Base-by-base conservation (phyloP, 2,797 vertebrate genomes). In the Enteromius viviparus region DNA sequence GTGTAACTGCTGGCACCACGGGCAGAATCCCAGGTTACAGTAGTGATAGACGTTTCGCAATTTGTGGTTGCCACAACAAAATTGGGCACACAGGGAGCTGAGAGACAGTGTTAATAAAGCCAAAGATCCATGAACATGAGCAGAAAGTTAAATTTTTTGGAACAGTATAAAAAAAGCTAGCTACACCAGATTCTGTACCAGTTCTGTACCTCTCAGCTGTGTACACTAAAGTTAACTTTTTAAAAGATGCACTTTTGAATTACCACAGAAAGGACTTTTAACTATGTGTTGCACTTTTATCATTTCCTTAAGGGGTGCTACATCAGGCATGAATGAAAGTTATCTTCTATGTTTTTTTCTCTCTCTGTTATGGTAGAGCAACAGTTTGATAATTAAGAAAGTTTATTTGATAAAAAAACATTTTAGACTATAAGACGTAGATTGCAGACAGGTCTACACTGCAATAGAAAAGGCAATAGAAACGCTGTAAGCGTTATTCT, bases 31-130 rank as follows among this genome's bases (percentile, higher is more conserved):
- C 95, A 95, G 0, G 6, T 88, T 0, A 95, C 91, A 0, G 49
- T 21, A 4, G 88, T 93, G 80, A 94, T 93, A 1, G 87, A 90
- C 0, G 88, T 88, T 0, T 34, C 0, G 23, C 95, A 95, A 90
- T 94, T 87, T 47, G 90, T 86, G 0, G 0, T 14, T 9, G 88
- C 89, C 1, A 1, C 64, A 40, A 93, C 76, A 40, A 88, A 79
- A 29, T 88, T 92, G 32, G 95, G 93, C 10, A 91, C 74, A 65
- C 95, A 96, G 0, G 95, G 94, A 82, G 92, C 95, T 96, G 84
- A 21, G 66, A 81, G 19, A 64, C 21, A 80, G 17, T 45, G 64
- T 65, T 51, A 82, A 45, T 4, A 21, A 64, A 75, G 29, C 14
- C 14, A 60, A 1, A 1, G 5, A 47, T 80, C 23, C 40, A 47